A percentile compares a stretch with the other conserved stretches of the same genome.
phyloP scores from a whole-genome alignment of 2,888 invertebrate species.

The Cetonia aurata region DNA sequence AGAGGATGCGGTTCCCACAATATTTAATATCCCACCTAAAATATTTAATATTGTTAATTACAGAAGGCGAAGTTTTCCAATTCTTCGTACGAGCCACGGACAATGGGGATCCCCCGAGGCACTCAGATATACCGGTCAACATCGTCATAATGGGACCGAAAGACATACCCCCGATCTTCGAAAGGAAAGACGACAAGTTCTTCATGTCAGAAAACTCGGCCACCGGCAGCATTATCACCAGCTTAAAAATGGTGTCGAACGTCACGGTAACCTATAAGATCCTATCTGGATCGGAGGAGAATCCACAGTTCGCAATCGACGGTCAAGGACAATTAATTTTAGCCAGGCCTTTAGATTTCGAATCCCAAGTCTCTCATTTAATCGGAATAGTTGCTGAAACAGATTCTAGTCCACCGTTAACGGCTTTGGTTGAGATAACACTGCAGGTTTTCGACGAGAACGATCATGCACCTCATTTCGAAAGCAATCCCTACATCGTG shows the following conservation, averaged over 20 bases:
- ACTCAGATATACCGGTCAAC: slow-evolving; percentile 85
- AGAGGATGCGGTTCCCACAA: not conserved
- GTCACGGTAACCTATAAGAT: slow-evolving; percentile 74
- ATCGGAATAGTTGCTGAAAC: slow-evolving; percentile 81
- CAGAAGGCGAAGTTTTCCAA: slow-evolving; percentile 84
- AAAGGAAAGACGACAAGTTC: slow-evolving; percentile 80
- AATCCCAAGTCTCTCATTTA: slow-evolving; percentile 76
- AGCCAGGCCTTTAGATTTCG: slow-evolving; percentile 82
- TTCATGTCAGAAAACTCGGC: slow-evolving; percentile 84
- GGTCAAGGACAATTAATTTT: slow-evolving; percentile 80
- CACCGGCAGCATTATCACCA: slow-evolving; percentile 78
- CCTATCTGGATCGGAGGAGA: slow-evolving; percentile 72
- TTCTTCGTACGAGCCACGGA: slow-evolving; percentile 92
- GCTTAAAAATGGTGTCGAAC: slow-evolving; percentile 76
- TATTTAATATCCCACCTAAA: slow-evolving; percentile 10
- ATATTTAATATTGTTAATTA: slow-evolving; percentile 54
- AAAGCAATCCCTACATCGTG: slow-evolving; percentile 84
- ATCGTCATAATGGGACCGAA: slow-evolving; percentile 81
- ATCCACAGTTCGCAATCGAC: slow-evolving; percentile 79
- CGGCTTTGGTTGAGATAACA: slow-evolving; percentile 77
- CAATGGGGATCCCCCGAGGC: slow-evolving; percentile 79
- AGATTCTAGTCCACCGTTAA: slow-evolving; percentile 78
- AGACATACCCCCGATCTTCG: slow-evolving; percentile 80
- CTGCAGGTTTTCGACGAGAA: slow-evolving; percentile 90
- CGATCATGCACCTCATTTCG: slow-evolving; percentile 89